Evolutionary conservation across 2,797 vertebrate genomes (phyloP).

Genomic region (Arnoldichthys spilopterus): DNA sequence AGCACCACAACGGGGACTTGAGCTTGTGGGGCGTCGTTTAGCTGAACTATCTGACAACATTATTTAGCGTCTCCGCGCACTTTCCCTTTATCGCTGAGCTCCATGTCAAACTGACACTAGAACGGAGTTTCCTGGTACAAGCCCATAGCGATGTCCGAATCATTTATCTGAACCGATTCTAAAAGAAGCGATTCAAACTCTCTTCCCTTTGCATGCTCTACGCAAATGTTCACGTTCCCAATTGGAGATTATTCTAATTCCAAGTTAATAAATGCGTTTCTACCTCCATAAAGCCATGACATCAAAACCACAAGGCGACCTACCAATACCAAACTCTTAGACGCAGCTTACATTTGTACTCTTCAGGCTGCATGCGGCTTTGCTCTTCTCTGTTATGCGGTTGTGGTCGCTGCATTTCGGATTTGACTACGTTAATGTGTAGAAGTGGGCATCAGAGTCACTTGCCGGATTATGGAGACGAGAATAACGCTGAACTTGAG

Average conservation of each 20-base stretch:
- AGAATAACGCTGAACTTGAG: not conserved
- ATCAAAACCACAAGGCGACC: too few relatives aligned
- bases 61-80: not conserved
- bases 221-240: not conserved
- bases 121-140: conserved; percentile 57
- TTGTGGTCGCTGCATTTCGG: not conserved
- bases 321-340: too few relatives aligned
- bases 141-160: not conserved
- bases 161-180: not conserved
- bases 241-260: too few relatives aligned
- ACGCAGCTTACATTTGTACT: not conserved
- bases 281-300: too few relatives aligned
- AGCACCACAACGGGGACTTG: not conserved
- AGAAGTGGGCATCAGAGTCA: not conserved
- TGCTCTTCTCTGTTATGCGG: not conserved
- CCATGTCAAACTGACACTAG: conserved; percentile 51
- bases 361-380: not conserved
- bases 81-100: conserved; percentile 24
- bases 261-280: too few relatives aligned
- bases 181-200: not conserved
- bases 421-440: not conserved
- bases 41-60: not conserved
- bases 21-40: not conserved
- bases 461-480: too few relatives aligned
- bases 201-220: too few relatives aligned